Percentiles rank a stretch among this genome's conserved stretches.
Evolutionary conservation across 2,888 invertebrate species (phyloP).

Genomic region (Epinotia nisella): DNA sequence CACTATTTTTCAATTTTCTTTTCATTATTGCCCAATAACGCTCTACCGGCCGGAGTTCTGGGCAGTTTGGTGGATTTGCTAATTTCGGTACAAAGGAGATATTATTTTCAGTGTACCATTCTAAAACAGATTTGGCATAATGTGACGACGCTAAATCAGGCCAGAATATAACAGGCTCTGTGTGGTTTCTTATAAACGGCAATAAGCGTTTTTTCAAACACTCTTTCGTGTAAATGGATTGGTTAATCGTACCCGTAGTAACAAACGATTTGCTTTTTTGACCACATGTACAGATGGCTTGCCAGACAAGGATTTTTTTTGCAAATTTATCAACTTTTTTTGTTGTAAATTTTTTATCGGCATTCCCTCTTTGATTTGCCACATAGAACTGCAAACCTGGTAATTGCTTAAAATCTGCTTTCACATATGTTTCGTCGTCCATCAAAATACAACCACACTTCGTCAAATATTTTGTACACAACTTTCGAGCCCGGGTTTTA

Average conservation of each 20-base stretch:
- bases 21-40: conserved; percentile 18
- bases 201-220: not conserved
- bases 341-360: not conserved
- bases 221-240: not conserved
- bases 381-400: not conserved
- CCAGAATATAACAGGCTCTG: not conserved
- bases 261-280: conserved; percentile 10
- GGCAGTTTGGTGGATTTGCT: conserved; percentile 15
- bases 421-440: conserved; percentile 6
- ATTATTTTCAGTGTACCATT: conserved; percentile 8
- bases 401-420: not conserved
- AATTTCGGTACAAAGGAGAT: conserved; percentile 6
- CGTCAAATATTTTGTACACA: conserved; percentile 15
- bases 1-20: conserved; percentile 1
- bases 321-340: not conserved
- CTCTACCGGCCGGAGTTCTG: conserved; percentile 1
- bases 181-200: conserved; percentile 19
- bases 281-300: not conserved
- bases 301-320: not conserved
- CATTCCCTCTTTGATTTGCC: not conserved
- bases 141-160: conserved; percentile 15
- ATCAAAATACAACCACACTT: conserved; percentile 8
- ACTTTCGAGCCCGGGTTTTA: conserved; percentile 16
- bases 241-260: not conserved
- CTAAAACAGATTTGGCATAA: not conserved